Evolutionary conservation across 1,140 invertebrate species (phyloP).

Genomic region (Babylonia areolata): DNA sequence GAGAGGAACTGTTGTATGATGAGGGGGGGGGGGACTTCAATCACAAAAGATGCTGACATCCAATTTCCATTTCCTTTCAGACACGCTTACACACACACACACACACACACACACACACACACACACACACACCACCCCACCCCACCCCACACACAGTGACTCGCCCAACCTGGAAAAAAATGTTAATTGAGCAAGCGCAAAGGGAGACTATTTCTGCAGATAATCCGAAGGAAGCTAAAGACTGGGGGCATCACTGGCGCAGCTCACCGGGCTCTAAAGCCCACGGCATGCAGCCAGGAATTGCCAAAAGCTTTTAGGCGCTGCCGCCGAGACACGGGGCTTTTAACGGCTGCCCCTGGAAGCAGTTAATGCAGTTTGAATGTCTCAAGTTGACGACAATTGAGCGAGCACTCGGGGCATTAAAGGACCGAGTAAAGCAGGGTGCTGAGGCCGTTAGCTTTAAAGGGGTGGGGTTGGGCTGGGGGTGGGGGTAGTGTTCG

Average conservation of each 20-base stretch:
- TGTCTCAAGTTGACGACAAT: not conserved
- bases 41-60: too few relatives aligned
- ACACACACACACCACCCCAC: not conserved
- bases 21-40: too few relatives aligned
- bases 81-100: too few relatives aligned
- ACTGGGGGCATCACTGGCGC: not conserved
- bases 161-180: too few relatives aligned
- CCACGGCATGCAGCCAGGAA: not conserved
- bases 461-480: not conserved
- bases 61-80: too few relatives aligned
- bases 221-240: not conserved
- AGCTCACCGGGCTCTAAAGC: not conserved
- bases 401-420: not conserved
- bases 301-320: not conserved
- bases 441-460: not conserved
- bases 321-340: not conserved
- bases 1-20: too few relatives aligned
- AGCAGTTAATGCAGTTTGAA: not conserved
- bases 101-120: not conserved
- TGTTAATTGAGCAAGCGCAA: too few relatives aligned
- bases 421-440: not conserved
- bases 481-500: too few relatives aligned
- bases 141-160: too few relatives aligned
- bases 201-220: not conserved
- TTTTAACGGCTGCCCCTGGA: not conserved